These are phyloP conservation scores for Trissoscelio sp. DNA, from an alignment of 2,888 invertebrate genomes.

Conservation along the genomic window DNA sequence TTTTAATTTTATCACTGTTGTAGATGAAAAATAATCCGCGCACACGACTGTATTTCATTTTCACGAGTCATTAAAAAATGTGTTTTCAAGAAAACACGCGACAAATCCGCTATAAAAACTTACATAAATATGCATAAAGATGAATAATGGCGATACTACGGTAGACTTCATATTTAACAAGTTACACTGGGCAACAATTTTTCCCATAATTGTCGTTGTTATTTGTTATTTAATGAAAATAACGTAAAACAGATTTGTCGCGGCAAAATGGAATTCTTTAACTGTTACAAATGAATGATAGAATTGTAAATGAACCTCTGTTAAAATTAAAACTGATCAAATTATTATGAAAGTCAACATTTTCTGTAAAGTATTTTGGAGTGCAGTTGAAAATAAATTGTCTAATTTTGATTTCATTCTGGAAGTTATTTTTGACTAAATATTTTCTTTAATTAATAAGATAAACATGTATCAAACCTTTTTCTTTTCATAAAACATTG, in stretches of 20 bases:
- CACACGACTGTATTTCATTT: slow-evolving; percentile 42
- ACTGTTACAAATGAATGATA: neutral
- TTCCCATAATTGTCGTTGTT: slow-evolving; percentile 6
- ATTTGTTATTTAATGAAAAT: neutral
- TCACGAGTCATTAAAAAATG: slow-evolving; percentile 50
- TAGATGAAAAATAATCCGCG: slow-evolving; percentile 38
- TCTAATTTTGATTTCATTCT: too few species aligned
- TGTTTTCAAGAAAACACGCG: slow-evolving; percentile 34
- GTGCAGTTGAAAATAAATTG: too few species aligned
- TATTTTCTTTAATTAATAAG: too few species aligned
- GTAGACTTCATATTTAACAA: slow-evolving; percentile 15
- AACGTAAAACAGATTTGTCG: neutral
- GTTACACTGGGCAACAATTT: neutral
- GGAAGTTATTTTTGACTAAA: too few species aligned
- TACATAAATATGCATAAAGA: slow-evolving; percentile 40
- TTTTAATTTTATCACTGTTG: neutral
- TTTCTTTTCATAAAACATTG: too few species aligned
- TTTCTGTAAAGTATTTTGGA: too few species aligned
- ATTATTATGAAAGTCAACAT: too few species aligned
- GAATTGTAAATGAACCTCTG: too few species aligned
- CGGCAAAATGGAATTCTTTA: neutral
- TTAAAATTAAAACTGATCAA: too few species aligned
- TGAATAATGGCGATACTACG: neutral
- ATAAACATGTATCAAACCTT: too few species aligned
- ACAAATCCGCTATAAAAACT: slow-evolving; percentile 49